Conservation (phyloP, 2,888 invertebrate genomes). For the Drosophila parthenogenetica region DNA sequence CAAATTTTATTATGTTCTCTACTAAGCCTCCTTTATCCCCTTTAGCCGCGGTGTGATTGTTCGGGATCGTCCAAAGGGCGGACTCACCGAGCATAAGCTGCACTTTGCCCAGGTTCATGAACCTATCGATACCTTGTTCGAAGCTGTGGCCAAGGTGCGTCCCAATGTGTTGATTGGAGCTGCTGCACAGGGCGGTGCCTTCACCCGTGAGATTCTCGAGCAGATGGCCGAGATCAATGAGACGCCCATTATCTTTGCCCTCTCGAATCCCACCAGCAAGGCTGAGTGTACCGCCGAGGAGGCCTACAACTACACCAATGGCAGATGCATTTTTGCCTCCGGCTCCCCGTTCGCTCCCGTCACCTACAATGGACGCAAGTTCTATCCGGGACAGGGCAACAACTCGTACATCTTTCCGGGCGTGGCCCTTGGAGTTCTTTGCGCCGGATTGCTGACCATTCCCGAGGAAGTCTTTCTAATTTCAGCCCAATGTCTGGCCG, state of each 20-base stretch:
- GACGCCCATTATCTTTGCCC: conserved; percentile 97
- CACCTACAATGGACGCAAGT: conserved; percentile 91
- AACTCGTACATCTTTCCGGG: conserved; percentile 99
- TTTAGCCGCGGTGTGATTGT: conserved; percentile 95
- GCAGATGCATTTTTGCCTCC: conserved; percentile 96
- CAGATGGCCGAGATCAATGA: conserved; percentile 94
- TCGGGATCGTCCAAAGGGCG: conserved; percentile 93
- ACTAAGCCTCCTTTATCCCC: background rate
- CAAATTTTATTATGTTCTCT: too few species aligned
- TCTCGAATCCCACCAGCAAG: conserved; percentile 99
- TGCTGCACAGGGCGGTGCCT: conserved; percentile 97
- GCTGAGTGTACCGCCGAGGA: conserved; percentile 99
- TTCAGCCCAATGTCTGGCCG: conserved; percentile 94
- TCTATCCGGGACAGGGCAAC: conserved; percentile 98
- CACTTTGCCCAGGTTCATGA: conserved; percentile 92
- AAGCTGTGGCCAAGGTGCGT: conserved; percentile 92
- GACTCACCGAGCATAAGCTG: conserved; percentile 91
- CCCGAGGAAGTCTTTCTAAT: conserved; percentile 96
- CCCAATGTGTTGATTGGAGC: conserved; percentile 98
- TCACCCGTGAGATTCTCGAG: conserved; percentile 93
- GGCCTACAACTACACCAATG: conserved; percentile 96
- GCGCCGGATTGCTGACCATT: conserved; percentile 95
- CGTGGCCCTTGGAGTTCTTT: conserved; percentile 95
- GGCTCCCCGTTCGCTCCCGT: conserved; percentile 98
- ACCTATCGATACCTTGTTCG: conserved; percentile 91